phyloP scores from a whole-genome alignment of 2,888 invertebrate genomes.

The Blastobasis lacticolella region DNA sequence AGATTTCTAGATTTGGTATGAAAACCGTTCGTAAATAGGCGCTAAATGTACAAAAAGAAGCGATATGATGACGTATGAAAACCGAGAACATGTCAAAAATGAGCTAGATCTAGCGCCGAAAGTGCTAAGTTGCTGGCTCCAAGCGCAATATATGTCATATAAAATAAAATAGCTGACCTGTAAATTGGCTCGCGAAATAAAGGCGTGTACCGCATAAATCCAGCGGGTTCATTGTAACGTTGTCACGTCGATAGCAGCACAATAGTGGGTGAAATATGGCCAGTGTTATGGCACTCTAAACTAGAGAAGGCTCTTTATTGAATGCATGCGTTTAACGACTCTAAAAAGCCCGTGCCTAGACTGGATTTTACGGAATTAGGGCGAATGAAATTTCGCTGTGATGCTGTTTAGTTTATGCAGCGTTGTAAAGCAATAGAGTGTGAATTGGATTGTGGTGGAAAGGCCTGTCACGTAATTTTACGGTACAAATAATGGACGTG shows the following conservation, averaged over 20 bases:
- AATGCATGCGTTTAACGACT: constrained; percentile 20
- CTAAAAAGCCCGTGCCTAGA: neutral
- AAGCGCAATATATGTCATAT: too few species aligned
- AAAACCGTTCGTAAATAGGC: too few species aligned
- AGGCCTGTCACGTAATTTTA: constrained; percentile 1
- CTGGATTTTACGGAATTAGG: too few species aligned
- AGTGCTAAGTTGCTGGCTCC: neutral
- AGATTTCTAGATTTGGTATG: too few species aligned
- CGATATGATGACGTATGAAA: too few species aligned
- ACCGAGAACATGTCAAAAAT: neutral
- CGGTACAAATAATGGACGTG: too few species aligned
- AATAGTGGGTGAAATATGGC: constrained; percentile 42
- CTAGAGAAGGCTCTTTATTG: constrained; percentile 31
- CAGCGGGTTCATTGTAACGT: constrained; percentile 24
- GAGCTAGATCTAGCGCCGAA: neutral
- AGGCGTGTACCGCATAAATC: constrained; percentile 34
- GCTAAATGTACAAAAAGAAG: too few species aligned
- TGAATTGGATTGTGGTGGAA: too few species aligned
- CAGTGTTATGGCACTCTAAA: constrained; percentile 22
- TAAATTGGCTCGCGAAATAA: constrained; percentile 27
- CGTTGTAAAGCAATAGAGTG: too few species aligned
- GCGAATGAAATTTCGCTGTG: too few species aligned
- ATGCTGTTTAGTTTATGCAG: too few species aligned
- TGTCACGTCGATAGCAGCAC: constrained; percentile 37
- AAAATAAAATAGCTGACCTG: constrained; percentile 19